Evolutionary conservation across 1,140 invertebrate species (phyloP).

Genomic region (Drosophila truncata): DNA sequence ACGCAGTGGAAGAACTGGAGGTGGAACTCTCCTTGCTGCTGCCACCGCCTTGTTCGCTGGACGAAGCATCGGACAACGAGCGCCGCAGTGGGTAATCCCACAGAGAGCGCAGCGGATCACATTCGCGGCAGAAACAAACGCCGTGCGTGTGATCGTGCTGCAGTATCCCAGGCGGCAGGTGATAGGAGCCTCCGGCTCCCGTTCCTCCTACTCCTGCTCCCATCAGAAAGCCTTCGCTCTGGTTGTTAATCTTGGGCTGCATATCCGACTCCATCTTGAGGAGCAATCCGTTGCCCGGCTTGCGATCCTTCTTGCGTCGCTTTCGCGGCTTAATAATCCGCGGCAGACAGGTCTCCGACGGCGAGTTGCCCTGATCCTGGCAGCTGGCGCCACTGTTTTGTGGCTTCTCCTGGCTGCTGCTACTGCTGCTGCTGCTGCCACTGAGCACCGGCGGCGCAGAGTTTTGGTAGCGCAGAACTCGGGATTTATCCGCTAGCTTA

Average conservation of each 20-base stretch:
- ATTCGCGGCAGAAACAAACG: constrained; percentile 92
- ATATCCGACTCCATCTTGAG: constrained; percentile 71
- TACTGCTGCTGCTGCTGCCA: constrained; percentile 13
- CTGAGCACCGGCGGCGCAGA: constrained; percentile 62
- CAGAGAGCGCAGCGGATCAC: constrained; percentile 91
- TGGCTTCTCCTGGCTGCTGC: constrained; percentile 53
- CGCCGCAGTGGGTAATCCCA: constrained; percentile 87
- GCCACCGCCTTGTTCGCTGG: constrained; percentile 54
- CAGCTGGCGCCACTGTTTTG: constrained; percentile 4
- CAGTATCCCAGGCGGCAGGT: constrained; percentile 29
- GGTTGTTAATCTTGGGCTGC: constrained; percentile 49
- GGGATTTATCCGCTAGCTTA: constrained; percentile 64
- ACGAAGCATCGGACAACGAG: constrained; percentile 78
- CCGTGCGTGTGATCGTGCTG: constrained; percentile 76
- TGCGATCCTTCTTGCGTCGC: constrained; percentile 94
- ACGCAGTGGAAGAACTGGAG: constrained; percentile 63
- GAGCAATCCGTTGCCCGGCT: constrained; percentile 83
- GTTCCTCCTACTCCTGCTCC: background rate
- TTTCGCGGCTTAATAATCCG: constrained; percentile 95
- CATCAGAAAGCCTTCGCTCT: constrained; percentile 1
- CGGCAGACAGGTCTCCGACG: constrained; percentile 91
- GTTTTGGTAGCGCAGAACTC: constrained; percentile 73
- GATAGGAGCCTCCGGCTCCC: constrained; percentile 9
- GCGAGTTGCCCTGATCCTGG: constrained; percentile 72
- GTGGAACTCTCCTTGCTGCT: constrained; percentile 52